Evolutionary conservation across 2,797 vertebrate species (phyloP).

Genomic region (Platyrinchus mystaceus): DNA sequence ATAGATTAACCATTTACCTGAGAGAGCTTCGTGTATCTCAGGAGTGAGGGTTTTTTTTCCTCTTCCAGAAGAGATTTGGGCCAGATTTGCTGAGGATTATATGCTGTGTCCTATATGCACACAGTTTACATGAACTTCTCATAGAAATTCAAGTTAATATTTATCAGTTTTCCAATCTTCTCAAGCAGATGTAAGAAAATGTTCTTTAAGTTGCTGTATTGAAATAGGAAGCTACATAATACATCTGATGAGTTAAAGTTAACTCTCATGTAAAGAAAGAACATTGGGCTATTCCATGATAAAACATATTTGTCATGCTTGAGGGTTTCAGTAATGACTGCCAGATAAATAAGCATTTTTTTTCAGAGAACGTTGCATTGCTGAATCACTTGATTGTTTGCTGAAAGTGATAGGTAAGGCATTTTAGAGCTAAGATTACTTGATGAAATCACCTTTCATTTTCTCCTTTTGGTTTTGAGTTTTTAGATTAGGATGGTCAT

Average conservation of each 20-base stretch:
- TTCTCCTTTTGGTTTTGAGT: neutral
- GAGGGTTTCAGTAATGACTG: neutral
- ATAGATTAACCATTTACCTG: neutral
- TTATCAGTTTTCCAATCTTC: neutral
- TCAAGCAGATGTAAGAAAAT: neutral
- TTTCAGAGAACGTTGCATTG: neutral
- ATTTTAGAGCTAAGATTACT: neutral
- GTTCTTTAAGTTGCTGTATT: neutral
- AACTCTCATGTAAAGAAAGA: neutral
- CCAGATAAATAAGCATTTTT: neutral
- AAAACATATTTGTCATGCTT: neutral
- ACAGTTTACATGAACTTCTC: neutral
- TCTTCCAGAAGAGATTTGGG: neutral
- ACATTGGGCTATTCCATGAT: neutral
- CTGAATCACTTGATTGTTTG: neutral
- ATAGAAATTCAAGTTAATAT: neutral
- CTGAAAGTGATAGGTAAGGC: neutral
- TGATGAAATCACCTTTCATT: neutral
- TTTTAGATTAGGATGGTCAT: neutral
- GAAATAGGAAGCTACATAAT: neutral
- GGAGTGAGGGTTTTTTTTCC: neutral
- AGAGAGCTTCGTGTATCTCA: neutral
- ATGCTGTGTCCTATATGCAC: neutral
- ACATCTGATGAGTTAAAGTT: neutral
- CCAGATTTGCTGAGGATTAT: neutral